Percentiles rank a stretch among this genome's conserved stretches.
phyloP scores from a whole-genome alignment of 2,888 invertebrate genomes.

The Argyresthia goedartella region DNA sequence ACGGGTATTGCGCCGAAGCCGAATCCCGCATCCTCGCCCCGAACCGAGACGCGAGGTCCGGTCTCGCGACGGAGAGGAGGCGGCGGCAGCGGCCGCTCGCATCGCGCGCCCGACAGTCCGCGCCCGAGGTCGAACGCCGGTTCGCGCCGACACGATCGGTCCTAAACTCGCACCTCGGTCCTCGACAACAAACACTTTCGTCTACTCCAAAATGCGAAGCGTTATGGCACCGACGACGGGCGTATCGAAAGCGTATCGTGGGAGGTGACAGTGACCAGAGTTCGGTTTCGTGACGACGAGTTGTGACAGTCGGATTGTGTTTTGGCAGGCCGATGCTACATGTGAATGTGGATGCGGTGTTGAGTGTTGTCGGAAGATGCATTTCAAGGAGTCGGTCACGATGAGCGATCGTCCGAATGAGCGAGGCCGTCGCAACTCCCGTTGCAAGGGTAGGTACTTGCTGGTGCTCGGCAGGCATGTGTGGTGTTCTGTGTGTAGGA shows the following conservation, averaged over 20 bases:
- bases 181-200: conserved; percentile 22
- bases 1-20: conserved; percentile 71
- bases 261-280: conserved; percentile 23
- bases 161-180: background rate
- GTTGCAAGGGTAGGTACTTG: conserved; percentile 64
- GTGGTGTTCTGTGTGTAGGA: conserved; percentile 26
- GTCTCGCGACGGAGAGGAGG: conserved; percentile 54
- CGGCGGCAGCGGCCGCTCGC: conserved; percentile 62
- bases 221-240: conserved; percentile 22
- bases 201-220: conserved; percentile 55
- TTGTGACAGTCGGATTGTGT: conserved; percentile 56
- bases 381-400: conserved; percentile 70
- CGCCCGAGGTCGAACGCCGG: conserved; percentile 62
- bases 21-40: conserved; percentile 70
- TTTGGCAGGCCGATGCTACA: conserved; percentile 59
- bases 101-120: conserved; percentile 53
- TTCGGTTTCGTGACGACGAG: conserved; percentile 35
- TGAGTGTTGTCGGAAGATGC: conserved; percentile 65
- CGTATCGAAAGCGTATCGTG: conserved; percentile 31
- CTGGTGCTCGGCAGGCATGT: conserved; percentile 19
- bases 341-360: conserved; percentile 62
- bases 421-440: conserved; percentile 67
- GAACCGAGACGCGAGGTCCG: conserved; percentile 66
- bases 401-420: conserved; percentile 70
- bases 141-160: conserved; percentile 51